Percentiles rank a stretch among this genome's conserved stretches.
These are phyloP conservation scores for Erannis defoliaria DNA, from an alignment of 2,888 invertebrate species.

Conservation along the genomic window DNA sequence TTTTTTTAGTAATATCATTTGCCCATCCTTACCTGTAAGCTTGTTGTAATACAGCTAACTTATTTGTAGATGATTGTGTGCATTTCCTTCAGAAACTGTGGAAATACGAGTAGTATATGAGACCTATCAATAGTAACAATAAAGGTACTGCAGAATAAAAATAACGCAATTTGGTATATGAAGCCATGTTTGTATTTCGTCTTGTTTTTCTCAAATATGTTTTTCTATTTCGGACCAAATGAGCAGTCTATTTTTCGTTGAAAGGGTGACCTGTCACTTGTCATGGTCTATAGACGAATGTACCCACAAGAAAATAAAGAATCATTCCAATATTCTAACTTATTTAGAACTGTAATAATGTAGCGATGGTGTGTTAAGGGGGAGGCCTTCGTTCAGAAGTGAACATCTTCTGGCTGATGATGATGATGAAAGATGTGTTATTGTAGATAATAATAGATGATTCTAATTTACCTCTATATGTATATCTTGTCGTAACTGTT, in stretches of 20 bases:
- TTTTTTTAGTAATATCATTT: neutral
- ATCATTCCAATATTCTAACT: too few species aligned
- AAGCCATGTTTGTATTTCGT: neutral
- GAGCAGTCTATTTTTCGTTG: neutral
- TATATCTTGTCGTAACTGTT: too few species aligned
- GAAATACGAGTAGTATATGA: slow-evolving; percentile 25
- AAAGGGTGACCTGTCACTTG: neutral
- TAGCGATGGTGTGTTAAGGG: too few species aligned
- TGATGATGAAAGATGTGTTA: too few species aligned
- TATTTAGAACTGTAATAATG: neutral
- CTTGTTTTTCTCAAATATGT: slow-evolving; percentile 4
- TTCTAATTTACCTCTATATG: too few species aligned
- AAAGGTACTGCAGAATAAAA: slow-evolving; percentile 14
- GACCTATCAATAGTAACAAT: slow-evolving; percentile 28
- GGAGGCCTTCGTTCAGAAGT: too few species aligned
- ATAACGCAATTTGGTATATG: slow-evolving; percentile 19
- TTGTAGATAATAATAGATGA: too few species aligned
- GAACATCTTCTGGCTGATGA: too few species aligned
- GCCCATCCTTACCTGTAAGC: neutral
- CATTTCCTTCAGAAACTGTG: slow-evolving; percentile 46
- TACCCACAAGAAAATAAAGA: neutral
- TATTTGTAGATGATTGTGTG: slow-evolving; percentile 49
- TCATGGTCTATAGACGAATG: neutral
- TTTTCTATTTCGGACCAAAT: slow-evolving; percentile 7
- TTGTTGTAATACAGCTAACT: slow-evolving; percentile 48